These are phyloP conservation scores for Oegoconia quadripuncta DNA, from an alignment of 2,888 invertebrate genomes.

Conservation along the genomic window DNA sequence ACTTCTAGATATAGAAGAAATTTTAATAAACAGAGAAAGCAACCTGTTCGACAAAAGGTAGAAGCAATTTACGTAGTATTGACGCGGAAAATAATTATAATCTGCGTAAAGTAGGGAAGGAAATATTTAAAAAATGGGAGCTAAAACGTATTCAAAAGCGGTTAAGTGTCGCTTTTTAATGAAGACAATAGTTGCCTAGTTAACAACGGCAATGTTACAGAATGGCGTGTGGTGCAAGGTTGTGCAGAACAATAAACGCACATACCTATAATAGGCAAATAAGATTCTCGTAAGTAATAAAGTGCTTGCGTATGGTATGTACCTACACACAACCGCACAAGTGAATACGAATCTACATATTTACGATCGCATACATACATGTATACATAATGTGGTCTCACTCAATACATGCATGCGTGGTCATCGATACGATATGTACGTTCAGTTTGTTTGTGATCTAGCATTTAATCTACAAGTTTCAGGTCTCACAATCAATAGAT, in stretches of 20 bases:
- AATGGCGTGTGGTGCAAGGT: no score
- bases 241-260: slow-evolving; percentile 7
- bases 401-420: slow-evolving; percentile 35
- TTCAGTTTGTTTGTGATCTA: slow-evolving; percentile 31
- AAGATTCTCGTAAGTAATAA: slow-evolving; percentile 23
- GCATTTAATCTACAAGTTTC: slow-evolving; percentile 22
- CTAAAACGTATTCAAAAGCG: no score
- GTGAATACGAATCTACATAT: slow-evolving; percentile 23
- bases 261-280: slow-evolving; percentile 10
- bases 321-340: slow-evolving; percentile 21
- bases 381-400: slow-evolving; percentile 26
- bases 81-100: no score
- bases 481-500: slow-evolving; percentile 18
- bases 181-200: neutral
- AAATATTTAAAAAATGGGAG: no score
- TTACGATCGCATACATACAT: slow-evolving; percentile 30
- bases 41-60: no score
- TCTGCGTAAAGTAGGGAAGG: no score
- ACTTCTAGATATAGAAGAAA: no score
- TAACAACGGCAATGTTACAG: neutral
- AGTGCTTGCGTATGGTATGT: slow-evolving; percentile 23
- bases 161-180: neutral
- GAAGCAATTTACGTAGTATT: no score
- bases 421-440: slow-evolving; percentile 28
- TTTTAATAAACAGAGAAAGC: no score